Conservation (phyloP, 2,888 invertebrate genomes). For the Drosophila parthenogenetica region DNA sequence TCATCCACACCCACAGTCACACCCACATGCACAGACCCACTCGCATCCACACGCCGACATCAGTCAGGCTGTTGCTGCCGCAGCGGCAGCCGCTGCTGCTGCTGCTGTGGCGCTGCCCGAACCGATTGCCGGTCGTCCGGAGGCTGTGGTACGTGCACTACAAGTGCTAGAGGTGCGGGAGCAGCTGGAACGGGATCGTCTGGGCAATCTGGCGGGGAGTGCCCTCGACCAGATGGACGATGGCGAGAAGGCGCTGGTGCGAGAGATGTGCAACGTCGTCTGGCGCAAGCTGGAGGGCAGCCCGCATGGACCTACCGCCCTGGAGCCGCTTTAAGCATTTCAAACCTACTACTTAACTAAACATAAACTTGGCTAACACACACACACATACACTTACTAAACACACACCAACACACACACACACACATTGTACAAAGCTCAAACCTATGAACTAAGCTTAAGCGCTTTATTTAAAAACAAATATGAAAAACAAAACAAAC, state of each 20-base stretch:
- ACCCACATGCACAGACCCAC: conserved; percentile 47
- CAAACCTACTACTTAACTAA: conserved; percentile 17
- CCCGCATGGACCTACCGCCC: conserved; percentile 86
- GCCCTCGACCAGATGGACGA: conserved; percentile 89
- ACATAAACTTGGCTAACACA: conserved; percentile 53
- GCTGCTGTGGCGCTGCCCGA: conserved; percentile 69
- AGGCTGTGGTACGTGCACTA: conserved; percentile 96
- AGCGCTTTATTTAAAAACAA: conserved; percentile 61
- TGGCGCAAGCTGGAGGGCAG: conserved; percentile 96
- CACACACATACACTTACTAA: conserved; percentile 57
- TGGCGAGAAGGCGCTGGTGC: conserved; percentile 95
- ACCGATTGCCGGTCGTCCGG: conserved; percentile 90
- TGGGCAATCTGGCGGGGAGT: conserved; percentile 83
- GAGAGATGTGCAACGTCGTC: conserved; percentile 98
- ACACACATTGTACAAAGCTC: conserved; percentile 74
- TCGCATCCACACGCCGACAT: conserved; percentile 55
- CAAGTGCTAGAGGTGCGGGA: conserved; percentile 96
- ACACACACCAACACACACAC: conserved; percentile 25
- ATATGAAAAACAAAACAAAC: conserved; percentile 39
- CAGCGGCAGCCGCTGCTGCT: conserved; percentile 47
- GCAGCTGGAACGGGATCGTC: conserved; percentile 91
- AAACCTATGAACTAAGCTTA: conserved; percentile 69
- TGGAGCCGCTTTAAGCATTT: conserved; percentile 80
- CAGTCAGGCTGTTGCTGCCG: conserved; percentile 63
- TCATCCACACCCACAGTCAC: conserved; percentile 50